Conservation (phyloP, 1,140 invertebrate genomes). For the Drosophila sp. region DNA sequence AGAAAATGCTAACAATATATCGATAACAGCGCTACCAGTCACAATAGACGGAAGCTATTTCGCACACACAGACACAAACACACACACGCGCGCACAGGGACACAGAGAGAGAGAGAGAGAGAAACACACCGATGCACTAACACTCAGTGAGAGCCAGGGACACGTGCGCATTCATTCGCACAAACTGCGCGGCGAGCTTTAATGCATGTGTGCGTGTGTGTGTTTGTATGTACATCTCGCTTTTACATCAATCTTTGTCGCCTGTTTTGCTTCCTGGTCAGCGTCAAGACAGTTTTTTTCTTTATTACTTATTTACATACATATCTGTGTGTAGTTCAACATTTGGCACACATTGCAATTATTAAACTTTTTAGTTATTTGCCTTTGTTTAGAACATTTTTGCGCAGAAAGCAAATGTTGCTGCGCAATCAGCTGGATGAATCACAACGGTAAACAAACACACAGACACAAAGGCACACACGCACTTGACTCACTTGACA, state of each 20-base stretch:
- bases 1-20: constrained; percentile 39
- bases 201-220: background rate
- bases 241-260: constrained; percentile 82
- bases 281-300: constrained; percentile 33
- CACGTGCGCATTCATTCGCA: constrained; percentile 75
- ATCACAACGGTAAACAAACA: constrained; percentile 67
- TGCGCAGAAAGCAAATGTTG: constrained; percentile 62
- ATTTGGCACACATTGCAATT: constrained; percentile 55
- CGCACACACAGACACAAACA: constrained; percentile 36
- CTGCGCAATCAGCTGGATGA: constrained; percentile 76
- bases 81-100: no score
- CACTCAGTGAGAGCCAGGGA: constrained; percentile 42
- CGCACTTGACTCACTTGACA: constrained; percentile 9
- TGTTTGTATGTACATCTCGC: constrained; percentile 46
- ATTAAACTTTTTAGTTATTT: constrained; percentile 63
- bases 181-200: constrained; percentile 52
- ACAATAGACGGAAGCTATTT: constrained; percentile 81
- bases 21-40: constrained; percentile 71
- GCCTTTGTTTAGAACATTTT: constrained; percentile 52
- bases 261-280: constrained; percentile 74
- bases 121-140: no score
- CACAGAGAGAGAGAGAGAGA: no score
- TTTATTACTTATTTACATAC: constrained; percentile 27
- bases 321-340: constrained; percentile 15
- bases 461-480: constrained; percentile 23